These are phyloP conservation scores for Cantharis flavilabris DNA, from an alignment of 2,888 invertebrate genomes.

Conservation along the genomic window DNA sequence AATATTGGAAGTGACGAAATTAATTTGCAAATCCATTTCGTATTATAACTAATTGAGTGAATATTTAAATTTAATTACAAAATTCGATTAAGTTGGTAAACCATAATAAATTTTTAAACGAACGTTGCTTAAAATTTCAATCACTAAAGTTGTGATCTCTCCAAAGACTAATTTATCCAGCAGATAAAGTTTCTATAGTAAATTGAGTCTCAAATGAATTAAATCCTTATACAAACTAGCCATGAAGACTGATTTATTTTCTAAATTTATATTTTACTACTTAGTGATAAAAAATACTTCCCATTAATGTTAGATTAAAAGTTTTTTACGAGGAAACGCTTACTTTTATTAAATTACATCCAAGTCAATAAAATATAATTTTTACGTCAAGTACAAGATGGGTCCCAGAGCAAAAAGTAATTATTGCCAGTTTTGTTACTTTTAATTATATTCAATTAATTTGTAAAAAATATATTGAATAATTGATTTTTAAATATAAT, in stretches of 20 bases:
- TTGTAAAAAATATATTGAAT: no score
- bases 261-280: neutral
- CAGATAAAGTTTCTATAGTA: neutral
- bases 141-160: neutral
- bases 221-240: neutral
- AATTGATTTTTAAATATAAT: no score
- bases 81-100: neutral
- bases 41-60: neutral
- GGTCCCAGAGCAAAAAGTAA: no score
- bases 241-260: slow-evolving; percentile 1
- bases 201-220: neutral
- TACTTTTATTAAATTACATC: neutral
- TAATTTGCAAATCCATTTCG: neutral
- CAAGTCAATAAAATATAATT: neutral
- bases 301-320: neutral
- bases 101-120: neutral
- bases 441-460: no score
- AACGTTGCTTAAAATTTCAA: neutral
- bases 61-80: neutral
- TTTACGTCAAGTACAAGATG: neutral
- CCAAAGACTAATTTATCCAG: neutral
- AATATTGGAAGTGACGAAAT: neutral
- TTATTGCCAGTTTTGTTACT: no score
- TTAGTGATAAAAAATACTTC: neutral
- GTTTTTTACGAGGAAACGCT: neutral